These are phyloP conservation scores for Resseliella maxima DNA, from an alignment of 2,888 invertebrate species.

Conservation along the genomic window DNA sequence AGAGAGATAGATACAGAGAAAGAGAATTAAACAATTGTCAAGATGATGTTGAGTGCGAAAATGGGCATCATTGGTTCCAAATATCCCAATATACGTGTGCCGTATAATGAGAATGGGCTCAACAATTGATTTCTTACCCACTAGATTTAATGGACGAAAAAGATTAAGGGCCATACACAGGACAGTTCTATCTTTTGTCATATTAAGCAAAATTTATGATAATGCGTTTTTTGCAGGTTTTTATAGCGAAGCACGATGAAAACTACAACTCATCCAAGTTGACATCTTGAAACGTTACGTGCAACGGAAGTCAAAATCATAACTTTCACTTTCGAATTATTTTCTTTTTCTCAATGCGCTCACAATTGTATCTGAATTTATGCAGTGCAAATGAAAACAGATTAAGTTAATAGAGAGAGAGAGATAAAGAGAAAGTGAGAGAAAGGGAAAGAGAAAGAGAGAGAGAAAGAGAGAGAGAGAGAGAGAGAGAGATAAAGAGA, in stretches of 20 bases:
- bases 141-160: neutral
- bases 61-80: no score
- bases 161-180: neutral
- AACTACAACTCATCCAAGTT: neutral
- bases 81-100: no score
- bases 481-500: no score
- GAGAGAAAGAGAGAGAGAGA: neutral
- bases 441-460: neutral
- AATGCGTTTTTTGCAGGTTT: neutral
- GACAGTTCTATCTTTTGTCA: slow-evolving; percentile 2
- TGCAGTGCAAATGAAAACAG: slow-evolving; percentile 16
- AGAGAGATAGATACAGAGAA: no score
- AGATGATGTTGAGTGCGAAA: no score
- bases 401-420: neutral
- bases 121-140: slow-evolving; percentile 18
- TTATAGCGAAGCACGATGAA: neutral
- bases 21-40: no score
- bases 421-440: neutral
- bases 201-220: slow-evolving; percentile 39
- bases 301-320: neutral
- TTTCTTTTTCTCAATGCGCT: neutral
- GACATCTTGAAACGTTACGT: neutral
- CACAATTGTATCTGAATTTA: neutral
- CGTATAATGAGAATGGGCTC: neutral
- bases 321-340: no score